phyloP scores from a whole-genome alignment of 2,888 invertebrate genomes.

The Ichneumoninae sp. region DNA sequence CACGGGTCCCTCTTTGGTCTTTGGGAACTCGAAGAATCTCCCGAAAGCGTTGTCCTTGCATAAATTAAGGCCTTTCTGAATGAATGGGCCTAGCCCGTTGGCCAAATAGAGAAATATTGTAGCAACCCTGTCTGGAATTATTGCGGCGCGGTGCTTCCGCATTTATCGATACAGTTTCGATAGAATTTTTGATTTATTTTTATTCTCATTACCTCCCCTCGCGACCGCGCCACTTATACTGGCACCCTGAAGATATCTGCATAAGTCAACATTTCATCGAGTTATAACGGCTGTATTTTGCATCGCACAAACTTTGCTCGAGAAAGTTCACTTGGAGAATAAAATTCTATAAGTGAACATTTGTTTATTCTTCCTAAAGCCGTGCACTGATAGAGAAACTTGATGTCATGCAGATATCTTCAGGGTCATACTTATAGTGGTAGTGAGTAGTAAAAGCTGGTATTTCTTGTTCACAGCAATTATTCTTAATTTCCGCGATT shows the following conservation, averaged over 20 bases:
- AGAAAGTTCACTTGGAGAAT: no score
- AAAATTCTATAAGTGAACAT: no score
- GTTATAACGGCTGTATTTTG: no score
- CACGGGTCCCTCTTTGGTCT: not conserved
- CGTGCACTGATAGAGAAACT: no score
- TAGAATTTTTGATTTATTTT: not conserved
- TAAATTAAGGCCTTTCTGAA: slow-evolving; percentile 41
- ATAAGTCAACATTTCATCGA: no score
- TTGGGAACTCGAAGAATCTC: not conserved
- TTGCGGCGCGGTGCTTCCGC: not conserved
- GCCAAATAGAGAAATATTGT: not conserved
- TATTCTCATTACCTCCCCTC: not conserved
- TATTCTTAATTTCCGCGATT: no score
- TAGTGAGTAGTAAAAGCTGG: not conserved
- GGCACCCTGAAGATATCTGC: no score
- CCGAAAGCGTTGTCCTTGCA: slow-evolving; percentile 19
- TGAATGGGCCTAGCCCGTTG: not conserved
- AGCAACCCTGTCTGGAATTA: not conserved
- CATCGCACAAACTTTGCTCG: no score
- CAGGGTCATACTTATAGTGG: not conserved
- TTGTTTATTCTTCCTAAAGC: no score
- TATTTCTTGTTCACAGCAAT: not conserved
- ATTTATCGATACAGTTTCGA: not conserved
- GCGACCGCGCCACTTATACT: no score
- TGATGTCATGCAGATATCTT: no score